These are phyloP conservation scores for Drosophila funebris DNA, from an alignment of 1,140 invertebrate species.

Conservation along the genomic window DNA sequence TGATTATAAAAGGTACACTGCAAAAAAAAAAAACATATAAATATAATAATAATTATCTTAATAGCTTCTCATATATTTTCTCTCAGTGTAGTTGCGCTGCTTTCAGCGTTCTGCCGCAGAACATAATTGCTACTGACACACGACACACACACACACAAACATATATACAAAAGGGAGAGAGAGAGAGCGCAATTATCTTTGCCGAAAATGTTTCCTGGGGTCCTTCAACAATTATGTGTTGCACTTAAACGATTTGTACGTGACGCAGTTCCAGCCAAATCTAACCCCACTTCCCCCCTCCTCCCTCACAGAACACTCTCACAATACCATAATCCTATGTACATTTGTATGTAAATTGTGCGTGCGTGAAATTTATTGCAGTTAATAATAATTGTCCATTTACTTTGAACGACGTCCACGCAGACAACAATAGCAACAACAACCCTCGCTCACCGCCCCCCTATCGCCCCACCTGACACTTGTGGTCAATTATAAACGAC, in stretches of 20 bases:
- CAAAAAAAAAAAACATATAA: too few relatives aligned
- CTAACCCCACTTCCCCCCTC: not conserved
- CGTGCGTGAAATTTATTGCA: slow-evolving; percentile 82
- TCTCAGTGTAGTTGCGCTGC: slow-evolving; percentile 4
- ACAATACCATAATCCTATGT: slow-evolving; percentile 21
- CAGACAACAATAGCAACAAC: slow-evolving; percentile 20
- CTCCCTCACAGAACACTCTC: not conserved
- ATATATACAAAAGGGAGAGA: too few relatives aligned
- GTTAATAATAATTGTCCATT: slow-evolving; percentile 83
- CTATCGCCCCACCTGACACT: slow-evolving; percentile 24
- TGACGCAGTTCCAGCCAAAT: slow-evolving; percentile 31
- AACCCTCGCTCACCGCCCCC: slow-evolving; percentile 4
- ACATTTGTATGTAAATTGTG: slow-evolving; percentile 76
- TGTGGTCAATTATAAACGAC: slow-evolving; percentile 78
- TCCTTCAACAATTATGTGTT: slow-evolving; percentile 72
- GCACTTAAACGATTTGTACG: slow-evolving; percentile 82
- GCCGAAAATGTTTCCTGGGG: slow-evolving; percentile 36
- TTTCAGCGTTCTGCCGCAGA: not conserved
- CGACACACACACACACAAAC: slow-evolving; percentile 4
- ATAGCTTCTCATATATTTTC: not conserved
- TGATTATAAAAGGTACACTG: not conserved
- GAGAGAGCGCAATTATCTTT: slow-evolving; percentile 28
- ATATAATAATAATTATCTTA: not conserved
- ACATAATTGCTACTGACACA: slow-evolving; percentile 71
- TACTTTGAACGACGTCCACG: slow-evolving; percentile 63